A percentile compares a stretch with the other conserved stretches of the same genome.
These are phyloP conservation scores for Platycnemis pennipes DNA, from an alignment of 2,888 invertebrate species.

Conservation along the genomic window DNA sequence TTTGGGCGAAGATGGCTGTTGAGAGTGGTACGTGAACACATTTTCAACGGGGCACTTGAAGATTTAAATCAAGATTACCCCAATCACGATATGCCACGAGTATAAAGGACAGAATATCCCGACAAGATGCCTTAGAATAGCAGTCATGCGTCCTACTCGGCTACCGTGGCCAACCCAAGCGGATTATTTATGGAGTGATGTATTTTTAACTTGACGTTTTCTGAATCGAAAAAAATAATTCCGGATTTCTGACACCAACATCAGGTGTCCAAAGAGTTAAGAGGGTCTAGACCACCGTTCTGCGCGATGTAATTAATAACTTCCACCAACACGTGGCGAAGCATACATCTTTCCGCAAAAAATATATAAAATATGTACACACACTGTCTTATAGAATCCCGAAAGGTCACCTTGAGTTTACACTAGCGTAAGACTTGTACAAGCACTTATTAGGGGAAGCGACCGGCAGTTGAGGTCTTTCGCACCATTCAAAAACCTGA, in stretches of 20 bases:
- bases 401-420: slow-evolving; percentile 26
- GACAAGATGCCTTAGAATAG: slow-evolving; percentile 19
- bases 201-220: slow-evolving; percentile 61
- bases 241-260: slow-evolving; percentile 36
- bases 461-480: no score
- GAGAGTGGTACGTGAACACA: no score
- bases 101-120: no score
- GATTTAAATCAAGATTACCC: slow-evolving; percentile 41
- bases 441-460: no score
- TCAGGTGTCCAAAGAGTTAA: background rate
- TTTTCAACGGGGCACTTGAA: background rate
- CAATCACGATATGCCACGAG: slow-evolving; percentile 21
- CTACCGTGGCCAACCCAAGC: slow-evolving; percentile 38
- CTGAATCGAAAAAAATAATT: slow-evolving; percentile 52
- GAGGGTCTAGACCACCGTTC: background rate
- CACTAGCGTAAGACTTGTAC: no score
- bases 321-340: slow-evolving; percentile 28
- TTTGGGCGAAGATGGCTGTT: no score
- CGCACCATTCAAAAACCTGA: no score
- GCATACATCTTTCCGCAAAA: slow-evolving; percentile 28
- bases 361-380: background rate
- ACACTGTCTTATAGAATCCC: no score
- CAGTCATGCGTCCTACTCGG: slow-evolving; percentile 43
- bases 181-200: slow-evolving; percentile 54
- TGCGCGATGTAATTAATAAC: slow-evolving; percentile 30